Evolutionary conservation across 2,797 vertebrate species (phyloP), one percentile per base, ranked within the genome.

Genomic region (Tangara arthus): DNA sequence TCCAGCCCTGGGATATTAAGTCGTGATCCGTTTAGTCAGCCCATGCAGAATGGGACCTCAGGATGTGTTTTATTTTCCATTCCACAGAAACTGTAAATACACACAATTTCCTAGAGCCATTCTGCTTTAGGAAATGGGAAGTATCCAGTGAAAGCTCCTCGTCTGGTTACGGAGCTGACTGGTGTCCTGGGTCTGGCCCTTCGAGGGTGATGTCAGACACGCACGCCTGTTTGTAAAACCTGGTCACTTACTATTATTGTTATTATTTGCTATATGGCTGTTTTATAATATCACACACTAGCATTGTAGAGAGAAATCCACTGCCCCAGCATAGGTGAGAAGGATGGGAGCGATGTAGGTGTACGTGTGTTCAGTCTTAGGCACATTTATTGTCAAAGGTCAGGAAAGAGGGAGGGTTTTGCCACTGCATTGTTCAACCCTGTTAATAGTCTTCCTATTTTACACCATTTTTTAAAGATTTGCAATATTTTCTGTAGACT

Each of bases 371-470:
- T 95, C 0, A 1, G 79, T 95, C 7, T 20, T 97, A 97, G 96
- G 90, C 95, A 95, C 87, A 26, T 94, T 90, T 94, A 79, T 85
- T 63, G 76, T 96, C 84, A 87, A 70, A 87, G 87, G 95, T 96
- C 96, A 95, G 93, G 84, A 94, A 92, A 76, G 94, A 93, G 86
- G 82, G 94, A 97, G 72, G 89, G 92, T 93, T 96, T 97, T 96
- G 94, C 95, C 96, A 96, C 96, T 96, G 95, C 95, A 88, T 97
- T 95, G 83, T 97, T 94, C 83, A 70, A 90, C 75, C 91, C 89
- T 97, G 96, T 97, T 97, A 95, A 96, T 95, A 96, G 97, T 97
- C 97, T 97, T 97, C 96, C 97, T 97, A 95, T 97, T 97, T 97
- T 96, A 96, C 96, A 97, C 94, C 97, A 94, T 97, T 97, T 97